A percentile compares a stretch with the other conserved stretches of the same genome.
These are phyloP conservation scores for Laterallus jamaicensis DNA, from an alignment of 2,113 vertebrate species.

Conservation along the genomic window DNA sequence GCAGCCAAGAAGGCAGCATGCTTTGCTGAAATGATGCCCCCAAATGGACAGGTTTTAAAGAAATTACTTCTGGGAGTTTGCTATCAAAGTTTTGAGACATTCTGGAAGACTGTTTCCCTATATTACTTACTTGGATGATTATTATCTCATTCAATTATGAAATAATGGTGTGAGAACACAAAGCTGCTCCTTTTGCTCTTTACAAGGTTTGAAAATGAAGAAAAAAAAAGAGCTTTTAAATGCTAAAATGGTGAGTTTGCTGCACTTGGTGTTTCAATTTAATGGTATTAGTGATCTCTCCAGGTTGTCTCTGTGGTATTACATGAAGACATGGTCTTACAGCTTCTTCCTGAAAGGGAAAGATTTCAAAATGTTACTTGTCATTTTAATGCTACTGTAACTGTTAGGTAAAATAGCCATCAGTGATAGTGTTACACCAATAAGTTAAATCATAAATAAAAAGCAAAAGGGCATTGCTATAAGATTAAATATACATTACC, in stretches of 20 bases:
- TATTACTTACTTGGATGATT: neutral
- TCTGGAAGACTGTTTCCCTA: neutral
- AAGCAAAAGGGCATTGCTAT: neutral
- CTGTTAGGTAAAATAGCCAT: neutral
- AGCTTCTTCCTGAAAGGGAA: neutral
- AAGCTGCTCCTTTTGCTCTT: neutral
- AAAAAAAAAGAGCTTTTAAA: neutral
- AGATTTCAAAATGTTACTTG: neutral
- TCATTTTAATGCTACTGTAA: neutral
- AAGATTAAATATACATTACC: neutral
- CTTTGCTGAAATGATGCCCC: neutral
- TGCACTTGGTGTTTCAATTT: neutral
- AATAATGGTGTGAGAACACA: neutral
- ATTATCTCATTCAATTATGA: neutral
- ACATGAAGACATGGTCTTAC: neutral
- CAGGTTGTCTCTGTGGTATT: neutral
- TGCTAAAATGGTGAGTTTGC: neutral
- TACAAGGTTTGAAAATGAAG: neutral
- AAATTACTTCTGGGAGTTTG: neutral
- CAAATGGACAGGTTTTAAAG: neutral
- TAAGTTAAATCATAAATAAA: neutral
- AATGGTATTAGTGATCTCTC: neutral
- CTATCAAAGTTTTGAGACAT: neutral
- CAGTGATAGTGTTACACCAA: neutral
- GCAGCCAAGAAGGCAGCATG: neutral